Conservation (phyloP, 2,113 vertebrate species). For the Anoura caudifer region DNA sequence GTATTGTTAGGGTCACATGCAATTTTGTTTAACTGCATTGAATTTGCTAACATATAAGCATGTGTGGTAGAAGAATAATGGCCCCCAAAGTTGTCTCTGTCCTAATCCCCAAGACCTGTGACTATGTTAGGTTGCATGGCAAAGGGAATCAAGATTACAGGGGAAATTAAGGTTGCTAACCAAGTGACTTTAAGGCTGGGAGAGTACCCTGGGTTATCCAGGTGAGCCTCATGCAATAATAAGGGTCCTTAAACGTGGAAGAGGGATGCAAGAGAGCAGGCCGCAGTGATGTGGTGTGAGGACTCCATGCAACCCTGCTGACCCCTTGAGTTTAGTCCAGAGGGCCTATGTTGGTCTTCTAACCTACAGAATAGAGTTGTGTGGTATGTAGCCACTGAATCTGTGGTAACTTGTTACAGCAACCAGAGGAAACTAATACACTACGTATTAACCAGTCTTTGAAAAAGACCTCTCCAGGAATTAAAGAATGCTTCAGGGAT, state of each 20-base stretch:
- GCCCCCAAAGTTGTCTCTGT: background rate
- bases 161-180: background rate
- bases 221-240: background rate
- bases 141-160: background rate
- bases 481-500: background rate
- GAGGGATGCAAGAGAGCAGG: background rate
- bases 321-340: background rate
- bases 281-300: background rate
- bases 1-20: background rate
- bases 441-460: background rate
- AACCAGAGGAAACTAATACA: background rate
- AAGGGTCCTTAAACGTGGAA: background rate
- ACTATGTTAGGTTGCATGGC: background rate
- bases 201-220: background rate
- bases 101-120: background rate
- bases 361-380: background rate
- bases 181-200: background rate
- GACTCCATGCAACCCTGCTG: background rate
- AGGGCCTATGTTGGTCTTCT: background rate
- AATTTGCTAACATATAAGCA: background rate
- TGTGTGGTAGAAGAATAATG: background rate
- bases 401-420: background rate
- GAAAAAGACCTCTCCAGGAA: background rate
- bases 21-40: background rate
- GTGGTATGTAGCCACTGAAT: background rate